Evolutionary conservation across 2,888 invertebrate species (phyloP), one percentile per base, ranked within the genome.

Genomic region (Epiblema foenella): DNA sequence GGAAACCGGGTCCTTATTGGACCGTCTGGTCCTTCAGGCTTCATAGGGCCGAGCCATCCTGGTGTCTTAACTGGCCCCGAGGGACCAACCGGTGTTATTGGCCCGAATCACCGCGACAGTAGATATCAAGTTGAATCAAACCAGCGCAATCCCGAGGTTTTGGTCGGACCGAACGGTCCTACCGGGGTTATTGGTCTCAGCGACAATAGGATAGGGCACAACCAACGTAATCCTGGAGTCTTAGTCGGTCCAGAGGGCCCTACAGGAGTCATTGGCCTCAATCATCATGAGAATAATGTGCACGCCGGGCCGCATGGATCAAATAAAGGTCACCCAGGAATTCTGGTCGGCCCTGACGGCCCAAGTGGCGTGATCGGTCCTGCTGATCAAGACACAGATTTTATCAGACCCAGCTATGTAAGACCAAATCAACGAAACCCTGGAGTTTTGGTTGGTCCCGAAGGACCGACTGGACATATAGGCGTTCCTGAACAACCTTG

Each of bases 41-140:
- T 46, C 24, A 46, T 60, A 60, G 60, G 60, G 24, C 60, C 60
- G 3, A 46, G 29, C 11, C 37, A 57, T 9, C 57, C 29, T 33
- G 33, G n/a, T 15, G 42, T 59, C 2, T 42, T 59, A 42, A 24
- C 42, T 2, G 42, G 59, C 8, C 92, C 94, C 0, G 90, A 86
- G 1, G 88, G 88, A 4, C 86, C 87, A 3, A 83, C 83, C 9
- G 81, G 83, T 11, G 60, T 77, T n/a, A 77, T 81, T 59, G 81
- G 84, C 15, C 81, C 84, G 10, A 69, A 80, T 63, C 70, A 65
- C 3, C 52, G 65, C 42, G 59, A 59, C 49, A 46, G 42, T 33
- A 46, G 59, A 18, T 12, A 95, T 2, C 79, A 95, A 15, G 88
- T 88, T 11, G 93, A 90, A 1, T 71, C 76, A n/a, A 24, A 51